phyloP scores from a whole-genome alignment of 2,888 invertebrate genomes.

The Ypsolopha scabrella region DNA sequence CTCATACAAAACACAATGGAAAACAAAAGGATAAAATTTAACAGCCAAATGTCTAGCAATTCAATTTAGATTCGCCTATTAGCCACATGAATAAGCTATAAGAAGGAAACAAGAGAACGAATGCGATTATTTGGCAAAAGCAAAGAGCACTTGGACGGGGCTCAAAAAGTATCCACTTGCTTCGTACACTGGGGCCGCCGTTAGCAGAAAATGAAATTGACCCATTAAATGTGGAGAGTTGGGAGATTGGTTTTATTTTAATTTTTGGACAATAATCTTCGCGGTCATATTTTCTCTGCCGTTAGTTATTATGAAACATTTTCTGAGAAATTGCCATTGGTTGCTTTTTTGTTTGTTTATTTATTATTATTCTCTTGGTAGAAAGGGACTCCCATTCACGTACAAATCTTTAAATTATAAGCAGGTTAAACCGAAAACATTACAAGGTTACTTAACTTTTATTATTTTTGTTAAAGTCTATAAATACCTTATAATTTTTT shows the following conservation, averaged over 20 bases:
- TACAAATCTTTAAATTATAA: too few relatives aligned
- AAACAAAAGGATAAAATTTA: not conserved
- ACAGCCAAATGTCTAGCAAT: not conserved
- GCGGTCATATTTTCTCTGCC: not conserved
- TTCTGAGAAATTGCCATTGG: too few relatives aligned
- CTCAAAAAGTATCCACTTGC: constrained; percentile 12
- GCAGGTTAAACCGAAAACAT: too few relatives aligned
- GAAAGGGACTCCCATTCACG: too few relatives aligned
- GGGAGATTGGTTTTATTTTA: not conserved
- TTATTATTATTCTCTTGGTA: too few relatives aligned
- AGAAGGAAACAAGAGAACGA: not conserved
- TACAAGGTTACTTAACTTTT: too few relatives aligned
- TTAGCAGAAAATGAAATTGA: constrained; percentile 53
- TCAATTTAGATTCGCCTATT: constrained; percentile 1
- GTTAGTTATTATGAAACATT: not conserved
- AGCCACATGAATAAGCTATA: constrained; percentile 4
- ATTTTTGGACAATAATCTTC: too few relatives aligned
- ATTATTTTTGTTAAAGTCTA: too few relatives aligned
- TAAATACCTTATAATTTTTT: too few relatives aligned
- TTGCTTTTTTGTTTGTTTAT: too few relatives aligned
- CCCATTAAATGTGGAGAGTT: constrained; percentile 32
- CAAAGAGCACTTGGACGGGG: not conserved
- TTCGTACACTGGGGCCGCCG: constrained; percentile 30
- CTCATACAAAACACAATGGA: not conserved
- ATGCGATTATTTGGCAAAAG: constrained; percentile 2